Evolutionary conservation across 2,113 vertebrate genomes (phyloP).

Genomic region (Buteo buteo): DNA sequence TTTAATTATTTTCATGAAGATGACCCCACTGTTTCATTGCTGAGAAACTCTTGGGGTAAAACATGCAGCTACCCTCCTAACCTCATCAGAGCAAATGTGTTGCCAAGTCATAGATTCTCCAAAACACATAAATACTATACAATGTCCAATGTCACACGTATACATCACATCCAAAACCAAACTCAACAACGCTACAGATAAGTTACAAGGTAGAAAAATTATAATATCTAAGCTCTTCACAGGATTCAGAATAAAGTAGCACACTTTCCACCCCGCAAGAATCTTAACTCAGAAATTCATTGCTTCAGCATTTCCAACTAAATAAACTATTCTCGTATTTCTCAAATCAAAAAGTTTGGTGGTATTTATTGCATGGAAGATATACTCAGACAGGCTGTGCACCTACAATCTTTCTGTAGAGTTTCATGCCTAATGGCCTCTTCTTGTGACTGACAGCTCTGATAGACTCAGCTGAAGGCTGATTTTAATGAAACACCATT

Average conservation of each 20-base stretch:
- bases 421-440: not conserved
- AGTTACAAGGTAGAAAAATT: not conserved
- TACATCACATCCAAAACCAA: not conserved
- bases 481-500: constrained; percentile 29
- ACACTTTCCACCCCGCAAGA: rapidly evolving
- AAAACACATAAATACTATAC: not conserved
- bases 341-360: not conserved
- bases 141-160: rapidly evolving
- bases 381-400: not conserved
- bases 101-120: not conserved
- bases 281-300: not conserved
- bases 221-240: not conserved
- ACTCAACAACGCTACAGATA: not conserved
- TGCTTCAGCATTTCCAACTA: not conserved
- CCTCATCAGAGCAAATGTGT: not conserved
- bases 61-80: not conserved
- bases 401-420: not conserved
- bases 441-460: constrained; percentile 37
- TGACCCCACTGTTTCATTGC: not conserved
- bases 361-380: not conserved
- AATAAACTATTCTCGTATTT: not conserved
- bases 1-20: not conserved
- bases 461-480: not conserved
- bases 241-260: not conserved
- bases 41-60: not conserved